A percentile compares a stretch with the other conserved stretches of the same genome.
These are phyloP conservation scores for Hybos culiciformis DNA, from an alignment of 2,888 invertebrate species.

Conservation along the genomic window DNA sequence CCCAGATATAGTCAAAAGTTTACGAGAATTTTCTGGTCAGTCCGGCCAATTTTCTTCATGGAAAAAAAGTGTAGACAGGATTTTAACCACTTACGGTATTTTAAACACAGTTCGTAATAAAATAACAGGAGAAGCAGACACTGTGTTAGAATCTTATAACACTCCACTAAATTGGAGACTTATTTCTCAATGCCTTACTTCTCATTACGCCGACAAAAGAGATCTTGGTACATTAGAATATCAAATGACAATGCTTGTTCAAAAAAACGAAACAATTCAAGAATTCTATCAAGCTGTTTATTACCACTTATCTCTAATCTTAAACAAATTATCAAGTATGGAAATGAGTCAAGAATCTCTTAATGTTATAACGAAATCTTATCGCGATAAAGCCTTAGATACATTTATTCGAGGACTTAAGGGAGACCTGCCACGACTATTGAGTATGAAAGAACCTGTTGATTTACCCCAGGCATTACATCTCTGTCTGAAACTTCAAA, in stretches of 20 bases:
- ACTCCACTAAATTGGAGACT: slow-evolving; percentile 10
- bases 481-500: slow-evolving; percentile 12
- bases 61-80: slow-evolving; percentile 10
- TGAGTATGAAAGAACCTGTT: slow-evolving; percentile 15
- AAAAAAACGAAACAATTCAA: slow-evolving; percentile 5
- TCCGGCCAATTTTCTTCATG: slow-evolving; percentile 9
- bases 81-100: slow-evolving; percentile 8
- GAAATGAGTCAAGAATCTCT: slow-evolving; percentile 3
- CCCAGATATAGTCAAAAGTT: slow-evolving; percentile 9
- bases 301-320: slow-evolving; percentile 5
- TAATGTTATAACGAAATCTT: slow-evolving; percentile 3
- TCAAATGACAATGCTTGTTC: slow-evolving; percentile 9
- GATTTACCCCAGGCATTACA: slow-evolving; percentile 15
- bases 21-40: slow-evolving; percentile 7
- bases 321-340: slow-evolving; percentile 2
- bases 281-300: slow-evolving; percentile 8
- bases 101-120: slow-evolving; percentile 10
- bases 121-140: slow-evolving; percentile 10
- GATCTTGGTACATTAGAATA: slow-evolving; percentile 11
- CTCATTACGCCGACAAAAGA: slow-evolving; percentile 11
- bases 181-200: slow-evolving; percentile 8
- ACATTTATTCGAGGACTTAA: slow-evolving; percentile 11
- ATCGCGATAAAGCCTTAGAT: slow-evolving; percentile 8
- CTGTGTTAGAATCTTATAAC: slow-evolving; percentile 10
- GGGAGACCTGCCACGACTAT: slow-evolving; percentile 11